phyloP scores from a whole-genome alignment of 53 echinoderm and acorn worm species.

The Temnopleurus reevesii region DNA sequence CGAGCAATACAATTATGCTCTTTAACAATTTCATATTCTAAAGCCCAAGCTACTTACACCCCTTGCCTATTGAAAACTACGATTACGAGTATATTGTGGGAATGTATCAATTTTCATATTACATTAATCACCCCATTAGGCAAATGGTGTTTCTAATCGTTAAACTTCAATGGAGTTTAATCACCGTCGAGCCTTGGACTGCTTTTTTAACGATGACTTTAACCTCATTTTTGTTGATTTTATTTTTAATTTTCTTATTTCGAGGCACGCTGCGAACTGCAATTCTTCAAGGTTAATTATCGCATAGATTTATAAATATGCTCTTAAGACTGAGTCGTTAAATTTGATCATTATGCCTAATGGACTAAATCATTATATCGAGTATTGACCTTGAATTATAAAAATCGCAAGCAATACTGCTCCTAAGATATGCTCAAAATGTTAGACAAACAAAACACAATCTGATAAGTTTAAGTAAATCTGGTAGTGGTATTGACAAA shows the following conservation, averaged over 20 bases:
- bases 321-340: too few relatives aligned
- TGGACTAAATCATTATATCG: too few relatives aligned
- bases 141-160: constrained; percentile 37
- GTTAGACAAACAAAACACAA: too few relatives aligned
- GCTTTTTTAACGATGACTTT: constrained; percentile 19
- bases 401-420: too few relatives aligned
- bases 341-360: too few relatives aligned
- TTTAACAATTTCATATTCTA: neutral
- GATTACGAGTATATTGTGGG: neutral
- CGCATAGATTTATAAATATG: neutral
- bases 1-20: neutral
- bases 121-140: constrained; percentile 22
- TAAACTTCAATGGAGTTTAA: neutral
- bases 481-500: too few relatives aligned
- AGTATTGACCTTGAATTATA: too few relatives aligned
- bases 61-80: neutral
- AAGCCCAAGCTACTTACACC: neutral
- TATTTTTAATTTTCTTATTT: neutral
- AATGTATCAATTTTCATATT: constrained; percentile 13
- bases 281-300: neutral
- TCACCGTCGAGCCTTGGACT: neutral
- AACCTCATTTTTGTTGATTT: neutral
- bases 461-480: too few relatives aligned
- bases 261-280: neutral
- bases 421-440: too few relatives aligned